Conservation (phyloP, 2,113 vertebrate genomes). For the Sapajus apella region DNA sequence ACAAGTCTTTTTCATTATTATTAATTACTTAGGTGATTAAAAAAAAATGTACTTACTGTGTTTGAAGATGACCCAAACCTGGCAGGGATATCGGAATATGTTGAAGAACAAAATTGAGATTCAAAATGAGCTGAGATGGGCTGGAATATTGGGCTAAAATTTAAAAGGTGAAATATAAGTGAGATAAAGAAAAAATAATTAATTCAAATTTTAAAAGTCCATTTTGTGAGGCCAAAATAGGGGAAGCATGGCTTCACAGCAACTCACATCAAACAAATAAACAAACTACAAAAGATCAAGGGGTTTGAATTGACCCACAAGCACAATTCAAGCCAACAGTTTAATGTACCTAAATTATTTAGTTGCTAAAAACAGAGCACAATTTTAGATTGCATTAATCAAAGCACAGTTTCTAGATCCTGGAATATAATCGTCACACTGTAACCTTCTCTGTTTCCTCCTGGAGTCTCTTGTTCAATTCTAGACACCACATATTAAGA, state of each 20-base stretch:
- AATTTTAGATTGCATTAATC: conserved; percentile 22
- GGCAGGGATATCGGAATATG: conserved; percentile 24
- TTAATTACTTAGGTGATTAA: conserved; percentile 42
- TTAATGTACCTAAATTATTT: conserved; percentile 25
- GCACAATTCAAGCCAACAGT: not conserved
- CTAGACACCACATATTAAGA: not conserved
- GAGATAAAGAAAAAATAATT: conserved; percentile 16
- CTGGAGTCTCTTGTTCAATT: not conserved
- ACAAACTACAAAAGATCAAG: not conserved
- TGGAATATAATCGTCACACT: not conserved
- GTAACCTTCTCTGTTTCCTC: not conserved
- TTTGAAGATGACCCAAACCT: conserved; percentile 50
- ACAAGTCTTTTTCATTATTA: not conserved
- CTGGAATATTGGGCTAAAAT: conserved; percentile 53
- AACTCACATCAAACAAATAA: not conserved
- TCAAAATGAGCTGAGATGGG: conserved; percentile 47
- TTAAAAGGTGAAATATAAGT: conserved; percentile 46
- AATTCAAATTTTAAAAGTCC: not conserved
- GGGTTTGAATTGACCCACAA: not conserved
- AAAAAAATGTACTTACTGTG: conserved; percentile 67
- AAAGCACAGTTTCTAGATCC: conserved; percentile 1
- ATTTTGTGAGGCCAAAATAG: not conserved
- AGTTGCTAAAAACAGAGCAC: not conserved
- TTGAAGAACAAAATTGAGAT: conserved; percentile 59
- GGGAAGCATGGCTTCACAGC: not conserved